Evolutionary conservation across 2,113 vertebrate species (phyloP), one percentile per base, ranked within the genome.

Genomic region (Columbina picui): DNA sequence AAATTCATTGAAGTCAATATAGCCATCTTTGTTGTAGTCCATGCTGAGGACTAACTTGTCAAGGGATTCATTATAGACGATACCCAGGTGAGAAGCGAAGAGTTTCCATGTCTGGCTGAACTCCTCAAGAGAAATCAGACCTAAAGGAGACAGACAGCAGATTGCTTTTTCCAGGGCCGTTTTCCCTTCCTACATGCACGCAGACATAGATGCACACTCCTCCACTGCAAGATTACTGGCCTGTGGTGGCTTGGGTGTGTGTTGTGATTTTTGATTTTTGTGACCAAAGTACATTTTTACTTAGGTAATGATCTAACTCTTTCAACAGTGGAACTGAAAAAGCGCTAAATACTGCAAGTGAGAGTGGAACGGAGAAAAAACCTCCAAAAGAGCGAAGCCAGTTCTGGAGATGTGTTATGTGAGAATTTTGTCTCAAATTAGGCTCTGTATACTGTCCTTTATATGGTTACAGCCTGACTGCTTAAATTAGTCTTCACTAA

Each of bases 1-100:
- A 96, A 99, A 99, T 97, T 99, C 99, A 32, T 97, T 99, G 93
- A 99, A 99, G 97, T 99, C 99, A 49, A 99, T 99, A 90, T 98
- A 98, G 94, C 99, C 99, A 9, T 99, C 99, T 96, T 99, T 99
- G 98, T 99, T 99, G 93, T 99, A 98, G 96, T 99, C 99, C 71
- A 99, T 99, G 94, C 97, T 98, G 69, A 97, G 97, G 15, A 99
- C 98, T 73, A 99, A 96, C 76, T 98, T 98, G 50, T 99, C 98
- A 13, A 99, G 96, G 80, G 98, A 96, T 26, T 95, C 63, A 75
- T 99, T 98, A 3, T 98, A 90, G 17, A 98, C 95, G 7, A 98
- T 98, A 21, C 97, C 98, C 69, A 99, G 97, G 94, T 99, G 99
- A 85, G 98, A 97, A n/a, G 97, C 98, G 90, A 99, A 99, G 56